Percentiles rank a stretch among this genome's conserved stretches.
Evolutionary conservation across 2,888 invertebrate genomes (phyloP).

Genomic region (Nemoura dubitans): DNA sequence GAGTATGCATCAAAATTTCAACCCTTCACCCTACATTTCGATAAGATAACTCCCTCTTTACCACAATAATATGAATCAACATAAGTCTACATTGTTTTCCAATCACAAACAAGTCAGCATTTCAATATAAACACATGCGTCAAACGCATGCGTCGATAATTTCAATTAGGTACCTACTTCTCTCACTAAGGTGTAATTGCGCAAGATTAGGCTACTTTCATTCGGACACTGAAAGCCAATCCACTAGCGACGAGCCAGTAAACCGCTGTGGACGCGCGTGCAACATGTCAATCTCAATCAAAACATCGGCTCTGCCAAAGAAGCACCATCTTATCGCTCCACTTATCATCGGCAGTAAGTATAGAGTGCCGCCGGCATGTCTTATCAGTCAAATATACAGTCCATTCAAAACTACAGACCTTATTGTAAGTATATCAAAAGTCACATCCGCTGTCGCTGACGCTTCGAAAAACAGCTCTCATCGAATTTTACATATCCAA

Average conservation of each 20-base stretch:
- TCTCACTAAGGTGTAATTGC: no score
- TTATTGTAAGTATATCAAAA: no score
- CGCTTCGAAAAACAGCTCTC: no score
- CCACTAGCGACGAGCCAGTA: not conserved
- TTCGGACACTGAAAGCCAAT: not conserved
- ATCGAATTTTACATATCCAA: no score
- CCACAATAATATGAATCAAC: no score
- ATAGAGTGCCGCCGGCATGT: not conserved
- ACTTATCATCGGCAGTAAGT: not conserved
- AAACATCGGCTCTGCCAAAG: not conserved
- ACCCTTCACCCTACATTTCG: not conserved
- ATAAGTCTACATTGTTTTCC: not conserved
- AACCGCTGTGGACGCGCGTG: no score
- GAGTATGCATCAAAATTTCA: not conserved
- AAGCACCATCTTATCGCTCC: not conserved
- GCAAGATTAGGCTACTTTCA: not conserved
- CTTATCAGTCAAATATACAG: not conserved
- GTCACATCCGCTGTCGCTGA: no score
- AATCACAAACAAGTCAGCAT: not conserved
- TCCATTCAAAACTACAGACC: not conserved
- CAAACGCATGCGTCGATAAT: not conserved
- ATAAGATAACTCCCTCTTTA: not conserved
- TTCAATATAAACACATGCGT: not conserved
- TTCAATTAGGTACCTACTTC: no score
- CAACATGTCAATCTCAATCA: no score